phyloP scores from a whole-genome alignment of 2,797 vertebrate genomes.

The Oreonectes daqikongensis region DNA sequence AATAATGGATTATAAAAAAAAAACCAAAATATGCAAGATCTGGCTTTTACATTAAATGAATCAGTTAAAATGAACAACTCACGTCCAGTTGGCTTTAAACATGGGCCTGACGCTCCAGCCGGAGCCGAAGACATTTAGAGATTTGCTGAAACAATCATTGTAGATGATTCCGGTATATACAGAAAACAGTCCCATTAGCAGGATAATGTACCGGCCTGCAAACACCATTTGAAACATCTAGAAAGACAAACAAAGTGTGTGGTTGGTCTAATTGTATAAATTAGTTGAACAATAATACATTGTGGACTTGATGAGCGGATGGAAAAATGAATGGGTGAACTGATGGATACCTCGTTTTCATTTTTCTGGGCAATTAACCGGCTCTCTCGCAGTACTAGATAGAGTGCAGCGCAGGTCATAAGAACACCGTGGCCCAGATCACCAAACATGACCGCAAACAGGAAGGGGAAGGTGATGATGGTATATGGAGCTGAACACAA shows the following conservation, averaged over 20 bases:
- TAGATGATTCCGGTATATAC: conserved; percentile 97
- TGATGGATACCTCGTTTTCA: conserved; percentile 88
- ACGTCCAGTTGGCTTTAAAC: conserved; percentile 91
- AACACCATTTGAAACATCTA: conserved; percentile 97
- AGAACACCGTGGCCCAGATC: conserved; percentile 93
- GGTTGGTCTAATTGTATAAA: background rate
- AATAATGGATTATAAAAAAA: background rate
- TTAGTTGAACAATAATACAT: background rate
- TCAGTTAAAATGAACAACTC: conserved; percentile 67
- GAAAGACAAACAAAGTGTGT: background rate
- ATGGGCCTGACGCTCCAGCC: conserved; percentile 94
- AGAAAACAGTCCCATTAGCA: conserved; percentile 96
- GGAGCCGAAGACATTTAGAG: conserved; percentile 92
- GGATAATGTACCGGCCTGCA: conserved; percentile 94
- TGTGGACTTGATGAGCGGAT: background rate
- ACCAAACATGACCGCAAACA: conserved; percentile 99
- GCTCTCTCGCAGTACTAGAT: conserved; percentile 92
- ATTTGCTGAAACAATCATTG: conserved; percentile 98
- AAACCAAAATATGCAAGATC: too few species aligned
- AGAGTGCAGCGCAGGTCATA: conserved; percentile 92
- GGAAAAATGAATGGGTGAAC: background rate
- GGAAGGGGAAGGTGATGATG: conserved; percentile 97
- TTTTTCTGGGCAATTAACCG: conserved; percentile 93
- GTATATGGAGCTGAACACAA: conserved; percentile 89
- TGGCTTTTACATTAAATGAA: background rate